A percentile compares a stretch with the other conserved stretches of the same genome.
phyloP scores from a whole-genome alignment of 2,113 vertebrate genomes.

The Calyptommatus sinebrachiatus region DNA sequence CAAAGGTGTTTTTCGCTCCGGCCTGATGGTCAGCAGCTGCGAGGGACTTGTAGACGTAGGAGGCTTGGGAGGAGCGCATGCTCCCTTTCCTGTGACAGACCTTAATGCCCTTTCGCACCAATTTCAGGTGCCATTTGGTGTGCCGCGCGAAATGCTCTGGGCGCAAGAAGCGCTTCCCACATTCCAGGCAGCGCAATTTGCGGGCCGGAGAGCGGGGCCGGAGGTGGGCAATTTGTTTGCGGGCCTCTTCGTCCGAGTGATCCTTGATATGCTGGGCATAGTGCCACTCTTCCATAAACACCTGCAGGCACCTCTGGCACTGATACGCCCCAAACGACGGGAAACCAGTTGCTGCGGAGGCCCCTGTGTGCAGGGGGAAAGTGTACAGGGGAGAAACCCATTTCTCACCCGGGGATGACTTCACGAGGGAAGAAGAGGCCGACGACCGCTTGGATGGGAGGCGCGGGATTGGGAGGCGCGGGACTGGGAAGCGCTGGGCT shows the following conservation, averaged over 20 bases:
- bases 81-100: not conserved
- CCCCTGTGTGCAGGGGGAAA: not conserved
- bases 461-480: not conserved
- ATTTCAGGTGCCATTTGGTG: conserved; percentile 42
- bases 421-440: rapidly evolving
- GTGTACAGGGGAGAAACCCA: conserved; percentile 7
- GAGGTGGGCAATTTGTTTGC: rapidly evolving
- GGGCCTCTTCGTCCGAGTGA: not conserved
- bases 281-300: conserved; percentile 37
- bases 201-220: not conserved
- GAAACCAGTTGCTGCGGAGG: not conserved
- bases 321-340: not conserved
- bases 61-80: not conserved
- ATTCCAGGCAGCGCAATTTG: conserved; percentile 32
- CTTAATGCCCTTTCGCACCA: conserved; percentile 13
- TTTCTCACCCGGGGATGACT: not conserved
- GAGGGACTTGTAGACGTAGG: conserved; percentile 4
- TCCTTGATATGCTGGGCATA: conserved; percentile 27
- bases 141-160: conserved; percentile 20
- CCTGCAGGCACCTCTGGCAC: conserved; percentile 30
- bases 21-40: not conserved
- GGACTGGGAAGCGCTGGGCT: not conserved
- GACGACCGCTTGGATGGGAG: not conserved
- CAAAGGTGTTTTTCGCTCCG: rapidly evolving
- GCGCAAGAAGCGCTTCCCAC: conserved; percentile 29